A percentile compares a stretch with the other conserved stretches of the same genome.
These are phyloP conservation scores for Corella eumyota DNA, from an alignment of 23 tunicate species.

Conservation along the genomic window DNA sequence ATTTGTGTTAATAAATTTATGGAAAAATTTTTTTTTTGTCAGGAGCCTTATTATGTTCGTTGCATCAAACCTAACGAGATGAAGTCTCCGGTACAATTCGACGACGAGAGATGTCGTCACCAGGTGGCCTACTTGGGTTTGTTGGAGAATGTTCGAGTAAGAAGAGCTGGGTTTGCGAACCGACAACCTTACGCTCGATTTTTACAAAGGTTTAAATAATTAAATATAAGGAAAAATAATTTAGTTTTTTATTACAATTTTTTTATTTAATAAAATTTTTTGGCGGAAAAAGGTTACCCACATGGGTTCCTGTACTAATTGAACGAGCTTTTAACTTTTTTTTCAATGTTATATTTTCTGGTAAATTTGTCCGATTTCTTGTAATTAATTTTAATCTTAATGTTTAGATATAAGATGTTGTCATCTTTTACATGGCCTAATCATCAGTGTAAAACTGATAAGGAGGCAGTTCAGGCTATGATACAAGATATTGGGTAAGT, in stretches of 20 bases:
- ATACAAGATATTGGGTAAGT: slow-evolving; percentile 44
- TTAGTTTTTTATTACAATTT: not conserved
- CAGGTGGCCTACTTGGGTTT: slow-evolving; percentile 85
- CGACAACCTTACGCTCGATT: slow-evolving; percentile 89
- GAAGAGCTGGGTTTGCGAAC: slow-evolving; percentile 96
- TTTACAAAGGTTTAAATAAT: slow-evolving; percentile 80
- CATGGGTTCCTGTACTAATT: too few species aligned
- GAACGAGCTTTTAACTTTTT: too few species aligned
- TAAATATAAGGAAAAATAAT: not conserved
- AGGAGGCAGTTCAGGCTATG: slow-evolving; percentile 79
- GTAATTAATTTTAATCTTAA: not conserved
- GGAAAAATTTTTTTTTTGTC: not conserved
- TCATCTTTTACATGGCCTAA: slow-evolving; percentile 97
- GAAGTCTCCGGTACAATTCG: slow-evolving; percentile 88
- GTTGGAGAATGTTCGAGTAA: slow-evolving; percentile 88
- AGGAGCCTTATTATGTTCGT: slow-evolving; percentile 92
- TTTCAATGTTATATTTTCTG: too few species aligned
- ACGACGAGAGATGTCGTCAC: slow-evolving; percentile 71
- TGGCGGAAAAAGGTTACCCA: too few species aligned
- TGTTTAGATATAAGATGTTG: slow-evolving; percentile 78
- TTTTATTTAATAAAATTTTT: too few species aligned
- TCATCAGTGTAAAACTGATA: slow-evolving; percentile 74
- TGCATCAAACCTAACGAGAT: slow-evolving; percentile 97
- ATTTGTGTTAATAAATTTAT: too few species aligned
- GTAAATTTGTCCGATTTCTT: too few species aligned